Base-by-base conservation (phyloP, 2,888 invertebrate species). In the Philereme vetulata region DNA sequence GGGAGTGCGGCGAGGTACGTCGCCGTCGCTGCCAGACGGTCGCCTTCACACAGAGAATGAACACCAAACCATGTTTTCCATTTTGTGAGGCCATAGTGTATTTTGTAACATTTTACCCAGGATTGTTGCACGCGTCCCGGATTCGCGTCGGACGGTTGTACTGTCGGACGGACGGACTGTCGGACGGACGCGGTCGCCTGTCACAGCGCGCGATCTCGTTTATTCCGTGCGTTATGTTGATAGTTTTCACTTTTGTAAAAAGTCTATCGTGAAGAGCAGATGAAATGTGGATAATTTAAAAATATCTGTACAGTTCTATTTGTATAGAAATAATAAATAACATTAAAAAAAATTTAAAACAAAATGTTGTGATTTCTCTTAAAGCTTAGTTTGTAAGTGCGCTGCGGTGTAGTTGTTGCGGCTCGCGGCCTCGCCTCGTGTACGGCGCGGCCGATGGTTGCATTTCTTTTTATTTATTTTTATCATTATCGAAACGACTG, bases 301-400 rank as follows among this genome's bases (percentile, higher is more conserved):
- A 88, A 83, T 89, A 91, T 92, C 92, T 93, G 93, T 93, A 93
- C 93, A 93, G 92, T 93, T 90, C 90, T 93, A 93, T 93, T 93
- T 93, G 93, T 93, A 93, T 93, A 93, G 93, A 92, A 93, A 90
- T 92, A 92, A 92, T 90, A 88, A 93, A 93, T 91, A 92, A 93
- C 82, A 88, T 92, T 92, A 91, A 82, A 89, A 92, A 90, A 92
- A 90, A 87, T 84, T 81, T 85, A 80, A 82, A 89, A 87, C 51
- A 88, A 78, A 80, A 88, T 84, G 87, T 90, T 90, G 90, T 92
- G 90, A 90, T 90, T 90, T 91, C 85, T 89, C 84, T 85, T 82
- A 70, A 75, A 78, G 85, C 75, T 84, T 85, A 85, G 85, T 66
- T 5, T 80, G 71, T 86, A 83, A 83, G 85, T 81, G 78, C 74